These are phyloP conservation scores for Xyrichtys novacula DNA, from an alignment of 2,797 vertebrate genomes.

Conservation along the genomic window DNA sequence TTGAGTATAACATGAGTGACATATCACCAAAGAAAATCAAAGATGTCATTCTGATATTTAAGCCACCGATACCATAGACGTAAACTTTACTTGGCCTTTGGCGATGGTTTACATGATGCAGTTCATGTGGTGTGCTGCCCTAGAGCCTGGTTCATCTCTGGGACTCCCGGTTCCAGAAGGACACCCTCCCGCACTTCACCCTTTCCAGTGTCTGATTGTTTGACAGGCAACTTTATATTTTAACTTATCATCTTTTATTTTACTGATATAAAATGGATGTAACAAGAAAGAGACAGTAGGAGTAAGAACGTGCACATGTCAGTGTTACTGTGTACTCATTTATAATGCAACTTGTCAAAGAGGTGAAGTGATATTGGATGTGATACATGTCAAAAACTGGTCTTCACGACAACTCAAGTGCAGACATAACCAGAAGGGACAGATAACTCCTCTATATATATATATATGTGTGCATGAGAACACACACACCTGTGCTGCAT, in stretches of 20 bases:
- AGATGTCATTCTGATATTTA: no score
- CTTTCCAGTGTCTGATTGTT: slow-evolving; percentile 9
- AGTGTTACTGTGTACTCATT: slow-evolving; percentile 68
- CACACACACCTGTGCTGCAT: neutral
- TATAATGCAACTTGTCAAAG: slow-evolving; percentile 79
- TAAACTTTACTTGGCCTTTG: neutral
- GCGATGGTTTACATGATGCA: slow-evolving; percentile 2
- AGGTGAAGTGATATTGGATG: slow-evolving; percentile 78
- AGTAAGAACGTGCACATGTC: slow-evolving; percentile 1
- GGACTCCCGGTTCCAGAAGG: slow-evolving; percentile 3
- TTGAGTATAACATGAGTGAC: no score
- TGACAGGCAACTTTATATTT: slow-evolving; percentile 10
- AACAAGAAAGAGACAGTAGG: slow-evolving; percentile 6
- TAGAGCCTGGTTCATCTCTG: neutral
- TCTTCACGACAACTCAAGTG: slow-evolving; percentile 69
- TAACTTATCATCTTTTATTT: slow-evolving; percentile 3
- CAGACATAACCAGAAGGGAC: slow-evolving; percentile 66
- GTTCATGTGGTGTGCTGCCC: slow-evolving; percentile 12
- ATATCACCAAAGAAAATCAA: no score
- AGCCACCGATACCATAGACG: neutral
- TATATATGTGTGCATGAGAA: neutral
- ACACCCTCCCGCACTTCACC: neutral
- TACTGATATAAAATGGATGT: slow-evolving; percentile 23
- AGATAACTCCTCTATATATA: slow-evolving; percentile 35
- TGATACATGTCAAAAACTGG: slow-evolving; percentile 76